Conservation (phyloP, 2,797 vertebrate species). For the Staurois parvus region DNA sequence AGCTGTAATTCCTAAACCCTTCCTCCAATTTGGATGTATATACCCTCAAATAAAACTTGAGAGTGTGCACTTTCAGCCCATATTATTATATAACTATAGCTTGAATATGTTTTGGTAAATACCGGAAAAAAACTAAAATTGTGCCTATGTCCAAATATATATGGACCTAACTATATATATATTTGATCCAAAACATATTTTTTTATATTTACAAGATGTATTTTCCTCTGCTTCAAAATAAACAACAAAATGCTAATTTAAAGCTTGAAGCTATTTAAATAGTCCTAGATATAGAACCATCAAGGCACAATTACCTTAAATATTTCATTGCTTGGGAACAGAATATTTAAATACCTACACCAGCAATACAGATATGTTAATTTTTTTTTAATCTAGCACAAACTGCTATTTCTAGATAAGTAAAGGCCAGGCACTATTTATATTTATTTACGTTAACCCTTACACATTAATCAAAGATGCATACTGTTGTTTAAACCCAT, state of each 20-base stretch:
- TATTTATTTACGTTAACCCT: constrained; percentile 41
- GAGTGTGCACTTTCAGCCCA: no score
- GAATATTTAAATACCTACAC: constrained; percentile 21
- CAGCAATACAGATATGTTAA: constrained; percentile 48
- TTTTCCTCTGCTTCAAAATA: background rate
- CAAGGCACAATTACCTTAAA: constrained; percentile 39
- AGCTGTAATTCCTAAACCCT: no score
- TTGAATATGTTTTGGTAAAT: no score
- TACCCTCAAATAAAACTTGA: no score
- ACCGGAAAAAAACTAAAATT: no score
- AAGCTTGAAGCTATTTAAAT: constrained; percentile 26
- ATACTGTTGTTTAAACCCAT: background rate
- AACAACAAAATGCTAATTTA: background rate
- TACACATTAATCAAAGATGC: constrained; percentile 23
- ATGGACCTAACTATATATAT: no score
- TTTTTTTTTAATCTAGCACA: constrained; percentile 39
- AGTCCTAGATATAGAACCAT: background rate
- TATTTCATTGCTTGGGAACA: constrained; percentile 17
- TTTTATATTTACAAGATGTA: background rate
- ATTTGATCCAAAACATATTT: no score
- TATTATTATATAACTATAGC: no score
- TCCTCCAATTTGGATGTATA: no score
- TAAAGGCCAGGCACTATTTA: constrained; percentile 28
- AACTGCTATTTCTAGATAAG: constrained; percentile 52
- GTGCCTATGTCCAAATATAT: no score